Base-by-base conservation (phyloP, 2,888 invertebrate genomes). In the Ornithoptera alexandrae region DNA sequence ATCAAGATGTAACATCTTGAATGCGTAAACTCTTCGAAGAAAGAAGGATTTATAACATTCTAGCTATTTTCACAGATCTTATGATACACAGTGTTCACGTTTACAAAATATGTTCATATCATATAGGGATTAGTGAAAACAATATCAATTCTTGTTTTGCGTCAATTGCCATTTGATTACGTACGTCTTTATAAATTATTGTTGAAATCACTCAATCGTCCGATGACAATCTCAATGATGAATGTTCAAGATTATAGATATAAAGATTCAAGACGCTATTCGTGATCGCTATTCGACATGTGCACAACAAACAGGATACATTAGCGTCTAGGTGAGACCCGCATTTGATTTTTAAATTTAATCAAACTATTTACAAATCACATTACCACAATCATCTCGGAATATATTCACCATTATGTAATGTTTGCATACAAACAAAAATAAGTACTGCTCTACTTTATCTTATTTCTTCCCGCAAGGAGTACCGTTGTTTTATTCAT, bases 111-210 rank as follows among this genome's bases (percentile, higher is more conserved):
- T 30, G 12, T 30, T 59, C 30, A 65, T 24, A 20, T 57, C 58
- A 68, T 68, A 68, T 20, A 36, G 7, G 36, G 69, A 61, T 63
- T 68, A 68, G 10, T 42, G 5, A 36, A 68, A 63, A 20, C 20
- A 36, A 36, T 63, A 68, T 63, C 63, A 64, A 39, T 59, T 65
- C 50, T 12, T 18, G 60, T 62, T 63, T 68, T 68, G 36, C 68
- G 68, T 68, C 68, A 68, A 63, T 68, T 59, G 63, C 20, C 50
- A 50, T 30, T 46, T n/a, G 46, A 63, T 68, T 63, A 68, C 62
- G 58, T 57, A 59, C 39, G 24, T 57, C 30, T 39, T 46, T 46
- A 30, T 46, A 30, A 15, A 53, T 46, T 53, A 24, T 53, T 53
- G 20, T 3, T 12, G 30, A 57, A 62, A 50, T 46, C 42, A 62